Evolutionary conservation across 2,888 invertebrate genomes (phyloP).

Genomic region (Drosophila seclusa): DNA sequence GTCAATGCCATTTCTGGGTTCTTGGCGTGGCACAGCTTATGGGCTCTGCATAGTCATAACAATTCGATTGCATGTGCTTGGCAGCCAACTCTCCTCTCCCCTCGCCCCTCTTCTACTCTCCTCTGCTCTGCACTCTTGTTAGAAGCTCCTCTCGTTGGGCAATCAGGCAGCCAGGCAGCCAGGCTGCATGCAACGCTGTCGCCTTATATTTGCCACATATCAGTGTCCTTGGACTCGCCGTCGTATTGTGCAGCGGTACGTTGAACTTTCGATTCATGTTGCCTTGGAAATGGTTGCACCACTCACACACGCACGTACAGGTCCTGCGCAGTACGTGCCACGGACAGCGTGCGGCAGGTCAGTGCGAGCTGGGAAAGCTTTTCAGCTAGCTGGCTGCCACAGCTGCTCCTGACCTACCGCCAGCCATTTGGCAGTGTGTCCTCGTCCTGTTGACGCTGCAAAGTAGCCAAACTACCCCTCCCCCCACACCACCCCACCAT

Average conservation of each 20-base stretch:
- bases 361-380: conserved; percentile 48
- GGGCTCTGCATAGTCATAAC: conserved; percentile 46
- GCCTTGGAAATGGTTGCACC: conserved; percentile 70
- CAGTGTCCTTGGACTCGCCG: conserved; percentile 78
- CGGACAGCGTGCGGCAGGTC: conserved; percentile 68
- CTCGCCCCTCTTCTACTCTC: not conserved
- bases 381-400: conserved; percentile 18
- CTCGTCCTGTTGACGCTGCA: conserved; percentile 61
- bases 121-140: not conserved
- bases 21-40: conserved; percentile 49
- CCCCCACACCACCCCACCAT: not conserved
- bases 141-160: not conserved
- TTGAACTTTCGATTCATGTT: conserved; percentile 74
- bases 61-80: conserved; percentile 35
- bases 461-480: not conserved
- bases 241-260: conserved; percentile 63
- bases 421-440: conserved; percentile 46
- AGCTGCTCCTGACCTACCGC: conserved; percentile 69
- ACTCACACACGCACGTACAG: conserved; percentile 13
- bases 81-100: not conserved
- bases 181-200: conserved; percentile 39
- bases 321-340: conserved; percentile 64
- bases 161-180: conserved; percentile 4
- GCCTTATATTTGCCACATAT: conserved; percentile 38
- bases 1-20: conserved; percentile 5